Conservation (phyloP, 2,113 vertebrate genomes). For the Cricetomys ansorgei region DNA sequence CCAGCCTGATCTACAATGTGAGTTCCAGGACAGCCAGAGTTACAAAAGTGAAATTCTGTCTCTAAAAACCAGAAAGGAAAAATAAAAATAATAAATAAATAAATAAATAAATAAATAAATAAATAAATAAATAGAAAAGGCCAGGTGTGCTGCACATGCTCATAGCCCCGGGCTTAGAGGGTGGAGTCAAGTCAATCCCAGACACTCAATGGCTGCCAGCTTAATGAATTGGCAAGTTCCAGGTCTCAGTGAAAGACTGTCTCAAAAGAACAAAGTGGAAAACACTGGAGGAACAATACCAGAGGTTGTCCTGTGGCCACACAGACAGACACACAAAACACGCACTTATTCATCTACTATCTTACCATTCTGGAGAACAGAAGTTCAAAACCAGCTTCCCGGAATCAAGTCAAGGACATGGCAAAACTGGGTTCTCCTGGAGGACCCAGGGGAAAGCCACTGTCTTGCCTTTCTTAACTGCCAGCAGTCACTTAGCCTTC, state of each 20-base stretch:
- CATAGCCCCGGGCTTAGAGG: neutral
- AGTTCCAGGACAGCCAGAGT: too few species aligned
- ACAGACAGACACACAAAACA: neutral
- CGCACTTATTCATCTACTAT: neutral
- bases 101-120: too few species aligned
- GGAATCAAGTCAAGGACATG: neutral
- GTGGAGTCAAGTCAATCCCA: neutral
- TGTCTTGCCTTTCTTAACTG: neutral
- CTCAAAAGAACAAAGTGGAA: neutral
- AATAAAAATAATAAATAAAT: too few species aligned
- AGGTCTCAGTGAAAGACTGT: neutral
- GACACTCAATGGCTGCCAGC: neutral
- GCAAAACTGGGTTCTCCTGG: neutral
- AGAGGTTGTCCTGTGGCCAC: neutral
- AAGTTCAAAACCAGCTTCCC: neutral
- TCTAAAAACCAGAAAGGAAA: too few species aligned
- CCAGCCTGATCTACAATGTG: too few species aligned
- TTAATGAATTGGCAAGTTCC: neutral
- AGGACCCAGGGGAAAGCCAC: fast-evolving
- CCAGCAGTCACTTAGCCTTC: neutral
- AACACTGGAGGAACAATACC: neutral
- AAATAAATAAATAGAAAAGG: too few species aligned
- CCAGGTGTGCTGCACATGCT: too few species aligned
- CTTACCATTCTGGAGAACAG: neutral
- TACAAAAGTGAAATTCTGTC: too few species aligned